These are phyloP conservation scores for Drepana falcataria DNA, from an alignment of 2,888 invertebrate species.

Conservation along the genomic window DNA sequence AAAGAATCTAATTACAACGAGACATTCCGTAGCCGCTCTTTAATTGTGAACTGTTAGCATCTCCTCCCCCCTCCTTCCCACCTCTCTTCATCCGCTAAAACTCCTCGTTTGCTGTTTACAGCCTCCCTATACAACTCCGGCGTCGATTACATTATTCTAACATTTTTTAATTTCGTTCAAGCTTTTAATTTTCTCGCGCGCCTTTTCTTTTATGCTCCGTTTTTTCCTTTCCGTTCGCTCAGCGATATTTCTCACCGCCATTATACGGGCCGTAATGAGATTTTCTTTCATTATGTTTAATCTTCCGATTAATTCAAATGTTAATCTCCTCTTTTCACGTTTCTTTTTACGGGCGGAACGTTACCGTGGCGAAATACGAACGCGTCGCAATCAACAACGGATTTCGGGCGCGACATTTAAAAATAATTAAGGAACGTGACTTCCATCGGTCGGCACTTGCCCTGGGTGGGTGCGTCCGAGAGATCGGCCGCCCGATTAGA, in stretches of 20 bases:
- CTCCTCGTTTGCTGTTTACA: slow-evolving; percentile 52
- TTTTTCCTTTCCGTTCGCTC: slow-evolving; percentile 56
- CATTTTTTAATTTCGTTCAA: slow-evolving; percentile 76
- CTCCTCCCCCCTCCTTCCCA: slow-evolving; percentile 19
- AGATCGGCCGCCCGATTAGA: slow-evolving; percentile 64
- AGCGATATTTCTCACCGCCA: slow-evolving; percentile 73
- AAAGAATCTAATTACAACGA: slow-evolving; percentile 75
- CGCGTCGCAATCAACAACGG: slow-evolving; percentile 48
- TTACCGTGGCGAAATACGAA: slow-evolving; percentile 55
- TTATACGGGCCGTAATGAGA: slow-evolving; percentile 76
- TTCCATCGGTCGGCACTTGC: slow-evolving; percentile 20
- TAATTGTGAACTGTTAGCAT: slow-evolving; percentile 71
- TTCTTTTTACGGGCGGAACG: slow-evolving; percentile 62
- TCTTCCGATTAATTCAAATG: slow-evolving; percentile 79
- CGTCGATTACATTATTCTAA: slow-evolving; percentile 77
- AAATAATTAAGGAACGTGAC: slow-evolving; percentile 75
- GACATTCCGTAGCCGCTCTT: slow-evolving; percentile 66
- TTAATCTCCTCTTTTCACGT: slow-evolving; percentile 72
- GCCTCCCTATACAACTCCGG: slow-evolving; percentile 61
- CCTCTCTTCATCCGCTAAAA: slow-evolving; percentile 10
- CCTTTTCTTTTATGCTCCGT: slow-evolving; percentile 64
- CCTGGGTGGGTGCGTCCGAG: slow-evolving; percentile 29
- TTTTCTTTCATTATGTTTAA: slow-evolving; percentile 80
- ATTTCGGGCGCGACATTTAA: slow-evolving; percentile 57
- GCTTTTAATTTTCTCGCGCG: slow-evolving; percentile 76